Conservation (phyloP, 2,113 vertebrate genomes). For the Pyrgilauda ruficollis region DNA sequence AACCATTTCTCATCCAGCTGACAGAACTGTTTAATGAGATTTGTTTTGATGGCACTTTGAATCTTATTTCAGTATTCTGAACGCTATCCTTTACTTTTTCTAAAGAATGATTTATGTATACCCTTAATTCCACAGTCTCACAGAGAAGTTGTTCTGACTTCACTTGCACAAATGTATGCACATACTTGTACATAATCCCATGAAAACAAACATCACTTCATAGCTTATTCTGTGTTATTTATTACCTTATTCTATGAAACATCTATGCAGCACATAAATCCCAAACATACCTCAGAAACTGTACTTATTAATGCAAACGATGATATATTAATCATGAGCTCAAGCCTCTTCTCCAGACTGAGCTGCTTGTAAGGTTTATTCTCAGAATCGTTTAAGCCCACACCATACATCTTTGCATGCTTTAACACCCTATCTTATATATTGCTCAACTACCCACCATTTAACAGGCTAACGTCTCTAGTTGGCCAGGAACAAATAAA, state of each 20-base stretch:
- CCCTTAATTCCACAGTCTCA: neutral
- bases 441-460: neutral
- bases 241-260: neutral
- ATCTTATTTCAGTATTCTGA: neutral
- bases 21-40: neutral
- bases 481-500: neutral
- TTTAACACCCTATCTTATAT: neutral
- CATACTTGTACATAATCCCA: neutral
- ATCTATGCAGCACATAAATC: neutral
- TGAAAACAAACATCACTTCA: neutral
- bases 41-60: neutral
- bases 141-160: neutral
- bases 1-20: neutral
- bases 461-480: neutral
- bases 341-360: neutral
- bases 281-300: neutral
- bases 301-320: neutral
- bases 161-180: neutral
- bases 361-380: neutral
- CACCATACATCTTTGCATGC: neutral
- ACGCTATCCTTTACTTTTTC: neutral
- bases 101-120: neutral
- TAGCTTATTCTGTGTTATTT: neutral
- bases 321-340: neutral
- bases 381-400: neutral